Percentiles rank a stretch among this genome's conserved stretches.
Evolutionary conservation across 2,888 invertebrate genomes (phyloP).

Genomic region (Hyles lineata): DNA sequence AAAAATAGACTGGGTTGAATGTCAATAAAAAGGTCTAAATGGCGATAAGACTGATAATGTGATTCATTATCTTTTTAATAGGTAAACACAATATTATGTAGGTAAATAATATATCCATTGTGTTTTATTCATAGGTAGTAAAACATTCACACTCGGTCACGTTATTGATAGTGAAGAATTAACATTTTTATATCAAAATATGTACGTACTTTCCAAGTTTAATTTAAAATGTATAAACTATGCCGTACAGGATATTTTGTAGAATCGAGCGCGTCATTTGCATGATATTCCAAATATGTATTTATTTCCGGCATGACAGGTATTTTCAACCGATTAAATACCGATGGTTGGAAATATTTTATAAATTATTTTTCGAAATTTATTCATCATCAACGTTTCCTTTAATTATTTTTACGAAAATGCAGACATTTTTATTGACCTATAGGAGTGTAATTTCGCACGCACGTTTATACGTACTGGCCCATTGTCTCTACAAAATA

Average conservation of each 20-base stretch:
- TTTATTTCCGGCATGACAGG: slow-evolving; percentile 23
- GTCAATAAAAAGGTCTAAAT: too few relatives aligned
- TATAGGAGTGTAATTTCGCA: background rate
- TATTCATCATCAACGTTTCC: background rate
- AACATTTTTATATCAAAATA: too few relatives aligned
- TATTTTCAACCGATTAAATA: slow-evolving; percentile 2
- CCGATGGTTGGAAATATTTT: background rate
- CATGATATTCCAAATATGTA: slow-evolving; percentile 16
- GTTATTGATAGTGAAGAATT: too few relatives aligned
- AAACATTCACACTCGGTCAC: too few relatives aligned
- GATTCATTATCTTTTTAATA: too few relatives aligned
- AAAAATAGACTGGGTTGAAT: too few relatives aligned
- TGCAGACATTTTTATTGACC: background rate
- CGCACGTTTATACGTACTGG: too few relatives aligned
- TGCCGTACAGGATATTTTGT: slow-evolving; percentile 37
- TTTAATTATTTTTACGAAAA: background rate
- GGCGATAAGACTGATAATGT: too few relatives aligned
- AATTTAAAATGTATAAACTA: background rate
- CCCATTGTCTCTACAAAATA: too few relatives aligned
- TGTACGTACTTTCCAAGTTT: background rate
- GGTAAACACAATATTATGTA: too few relatives aligned
- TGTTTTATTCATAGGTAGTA: too few relatives aligned
- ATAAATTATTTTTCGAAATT: background rate
- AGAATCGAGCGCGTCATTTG: slow-evolving; percentile 4
- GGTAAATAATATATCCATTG: too few relatives aligned